phyloP scores from a whole-genome alignment of 2,113 vertebrate genomes.

The Pantherophis guttatus region DNA sequence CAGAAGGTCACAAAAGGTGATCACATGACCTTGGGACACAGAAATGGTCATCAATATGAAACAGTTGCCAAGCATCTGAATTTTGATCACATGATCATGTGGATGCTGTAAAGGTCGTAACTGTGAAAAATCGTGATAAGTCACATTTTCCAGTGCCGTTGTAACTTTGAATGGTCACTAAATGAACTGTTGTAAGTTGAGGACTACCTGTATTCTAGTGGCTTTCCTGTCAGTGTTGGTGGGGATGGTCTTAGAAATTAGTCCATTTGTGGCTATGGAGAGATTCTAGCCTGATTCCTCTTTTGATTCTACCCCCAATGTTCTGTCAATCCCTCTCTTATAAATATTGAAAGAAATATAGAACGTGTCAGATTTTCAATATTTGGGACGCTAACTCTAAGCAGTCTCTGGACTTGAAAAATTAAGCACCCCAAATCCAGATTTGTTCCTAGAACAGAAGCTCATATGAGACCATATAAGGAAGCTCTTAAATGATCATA shows the following conservation, averaged over 20 bases:
- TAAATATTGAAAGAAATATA: not conserved
- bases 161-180: no score
- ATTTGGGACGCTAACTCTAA: not conserved
- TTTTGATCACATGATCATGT: no score
- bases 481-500: not conserved
- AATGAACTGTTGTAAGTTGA: no score
- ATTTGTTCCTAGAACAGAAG: not conserved
- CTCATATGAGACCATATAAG: not conserved
- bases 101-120: no score
- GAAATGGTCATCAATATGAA: no score
- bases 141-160: no score
- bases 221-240: not conserved
- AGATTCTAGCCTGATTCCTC: not conserved
- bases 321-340: not conserved
- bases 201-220: not conserved
- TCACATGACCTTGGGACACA: no score
- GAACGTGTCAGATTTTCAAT: not conserved
- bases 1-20: no score
- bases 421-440: not conserved
- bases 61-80: no score
- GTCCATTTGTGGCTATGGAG: not conserved
- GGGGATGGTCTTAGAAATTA: not conserved
- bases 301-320: not conserved
- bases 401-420: not conserved
- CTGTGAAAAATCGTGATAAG: no score